Conservation (phyloP, 2,888 invertebrate species). For the Agriopis leucophaearia region DNA sequence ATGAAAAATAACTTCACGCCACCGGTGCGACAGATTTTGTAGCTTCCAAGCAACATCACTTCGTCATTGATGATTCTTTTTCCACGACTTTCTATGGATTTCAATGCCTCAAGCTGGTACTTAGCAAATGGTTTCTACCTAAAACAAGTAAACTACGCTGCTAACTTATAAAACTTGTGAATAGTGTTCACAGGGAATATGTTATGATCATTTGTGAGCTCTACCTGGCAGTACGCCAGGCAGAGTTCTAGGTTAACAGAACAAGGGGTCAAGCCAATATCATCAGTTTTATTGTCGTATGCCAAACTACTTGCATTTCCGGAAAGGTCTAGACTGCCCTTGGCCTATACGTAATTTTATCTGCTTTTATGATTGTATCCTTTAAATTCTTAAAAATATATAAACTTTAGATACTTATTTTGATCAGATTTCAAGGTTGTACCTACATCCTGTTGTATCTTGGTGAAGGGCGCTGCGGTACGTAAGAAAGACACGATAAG, state of each 20-base stretch:
- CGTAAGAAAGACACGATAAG: neutral
- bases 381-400: neutral
- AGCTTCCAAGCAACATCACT: too few relatives aligned
- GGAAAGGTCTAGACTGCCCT: conserved; percentile 10
- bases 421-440: conserved; percentile 34
- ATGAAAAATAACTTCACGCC: too few relatives aligned
- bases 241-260: conserved; percentile 11
- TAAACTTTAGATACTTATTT: conserved; percentile 14
- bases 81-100: too few relatives aligned
- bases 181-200: neutral
- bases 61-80: too few relatives aligned
- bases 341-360: conserved; percentile 22
- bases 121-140: neutral
- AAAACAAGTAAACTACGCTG: neutral
- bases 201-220: conserved; percentile 8
- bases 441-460: conserved; percentile 25
- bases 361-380: neutral
- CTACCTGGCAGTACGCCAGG: conserved; percentile 25
- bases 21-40: too few relatives aligned
- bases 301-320: conserved; percentile 33
- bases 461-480: conserved; percentile 36
- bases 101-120: too few relatives aligned
- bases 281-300: conserved; percentile 5
- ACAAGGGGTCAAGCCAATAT: conserved; percentile 13
- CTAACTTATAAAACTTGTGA: neutral